Base-by-base conservation (phyloP, 2,888 invertebrate genomes). In the Bellardia bayeri region DNA sequence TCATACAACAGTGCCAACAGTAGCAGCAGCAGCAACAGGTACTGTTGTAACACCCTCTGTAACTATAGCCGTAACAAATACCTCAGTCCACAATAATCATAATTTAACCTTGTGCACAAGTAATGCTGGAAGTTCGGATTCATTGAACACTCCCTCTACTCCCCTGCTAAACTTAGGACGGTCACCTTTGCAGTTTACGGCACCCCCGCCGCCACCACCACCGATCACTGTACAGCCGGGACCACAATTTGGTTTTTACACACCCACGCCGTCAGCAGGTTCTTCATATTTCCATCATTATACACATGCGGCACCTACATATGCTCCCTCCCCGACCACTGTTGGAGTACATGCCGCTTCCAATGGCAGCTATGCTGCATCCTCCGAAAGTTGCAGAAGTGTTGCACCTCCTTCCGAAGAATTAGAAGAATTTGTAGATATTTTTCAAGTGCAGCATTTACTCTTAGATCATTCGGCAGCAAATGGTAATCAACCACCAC, bases 351-450 rank as follows among this genome's bases (percentile, higher is more conserved):
- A 74, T 54, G 63, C 89, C 6, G 33, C 71, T 45, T 40, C 79
- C 72, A 58, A 75, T 82, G 71, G 63, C 84, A 56, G 61, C 45
- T 51, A 83, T n/a, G 71, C 63, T 23, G 33, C 69, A n/a, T 42
- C 66, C n/a, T 14, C 75, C 7, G 85, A 82, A 0, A 76, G 16
- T 40, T 72, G 76, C 56, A 81, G 85, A 37, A 71, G 9, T 7
- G 16, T 54, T 6, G 33, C 54, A 11, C 13, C 85, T 2, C 56
- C 76, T 40, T 42, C 69, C 0, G 92, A 90, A 13, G 93, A 94
- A 90, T 91, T 94, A 66, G 96, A 96, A 94, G 97, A 97, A 94
- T 97, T 96, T 94, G 97, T 97, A 93, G 97, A 97, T 94, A 97
- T 97, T 91, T 95, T 97, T 83, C 97, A 97, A 93, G 97, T 97